Evolutionary conservation across 2,888 invertebrate species (phyloP).

Genomic region (Tetranychus truncatus): DNA sequence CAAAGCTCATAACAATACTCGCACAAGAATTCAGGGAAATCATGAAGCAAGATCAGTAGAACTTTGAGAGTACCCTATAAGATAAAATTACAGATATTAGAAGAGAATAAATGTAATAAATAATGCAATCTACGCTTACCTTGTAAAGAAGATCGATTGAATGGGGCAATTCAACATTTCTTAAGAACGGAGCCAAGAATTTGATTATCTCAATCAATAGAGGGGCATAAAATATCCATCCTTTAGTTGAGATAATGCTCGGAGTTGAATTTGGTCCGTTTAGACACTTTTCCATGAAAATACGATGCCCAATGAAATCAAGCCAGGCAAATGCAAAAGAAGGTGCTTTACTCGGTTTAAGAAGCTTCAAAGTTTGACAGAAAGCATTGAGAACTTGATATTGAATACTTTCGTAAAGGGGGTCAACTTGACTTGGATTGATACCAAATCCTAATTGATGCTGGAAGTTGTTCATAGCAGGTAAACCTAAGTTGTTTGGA

Average conservation of each 20-base stretch:
- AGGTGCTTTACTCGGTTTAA: constrained; percentile 77
- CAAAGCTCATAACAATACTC: constrained; percentile 98
- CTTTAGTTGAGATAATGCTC: constrained; percentile 35
- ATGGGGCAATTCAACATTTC: constrained; percentile 86
- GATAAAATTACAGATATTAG: constrained; percentile 13
- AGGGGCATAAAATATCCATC: constrained; percentile 94
- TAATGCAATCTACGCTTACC: constrained; percentile 40
- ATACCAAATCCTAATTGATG: constrained; percentile 17
- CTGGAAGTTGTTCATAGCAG: constrained; percentile 9
- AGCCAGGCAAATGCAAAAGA: constrained; percentile 97
- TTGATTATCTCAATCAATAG: constrained; percentile 85
- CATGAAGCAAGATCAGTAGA: constrained; percentile 80
- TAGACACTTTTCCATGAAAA: constrained; percentile 50
- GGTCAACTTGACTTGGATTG: constrained; percentile 53
- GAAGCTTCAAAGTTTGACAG: constrained; percentile 80
- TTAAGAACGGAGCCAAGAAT: constrained; percentile 84
- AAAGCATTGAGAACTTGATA: constrained; percentile 85
- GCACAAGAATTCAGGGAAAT: constrained; percentile 96
- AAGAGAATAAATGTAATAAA: background rate
- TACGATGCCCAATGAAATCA: constrained; percentile 86
- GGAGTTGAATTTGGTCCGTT: constrained; percentile 6
- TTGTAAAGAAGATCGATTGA: constrained; percentile 85
- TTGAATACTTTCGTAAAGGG: constrained; percentile 79
- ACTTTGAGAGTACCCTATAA: constrained; percentile 58
- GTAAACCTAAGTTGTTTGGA: constrained; percentile 21